phyloP scores from a whole-genome alignment of 2,797 vertebrate genomes.

The Momotus momota region DNA sequence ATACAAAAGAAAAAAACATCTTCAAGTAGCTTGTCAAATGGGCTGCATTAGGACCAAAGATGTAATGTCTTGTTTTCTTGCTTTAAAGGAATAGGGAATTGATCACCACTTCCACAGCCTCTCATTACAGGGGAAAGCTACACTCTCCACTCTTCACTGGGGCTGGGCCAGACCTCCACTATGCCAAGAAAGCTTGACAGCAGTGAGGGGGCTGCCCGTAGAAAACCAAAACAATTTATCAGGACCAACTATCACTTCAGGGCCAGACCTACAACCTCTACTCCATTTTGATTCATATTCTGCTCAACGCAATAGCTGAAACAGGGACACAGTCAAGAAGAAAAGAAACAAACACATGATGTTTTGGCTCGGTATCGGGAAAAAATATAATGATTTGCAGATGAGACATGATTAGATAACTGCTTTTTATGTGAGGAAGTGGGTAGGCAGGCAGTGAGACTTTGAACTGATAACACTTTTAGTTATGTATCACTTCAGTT shows the following conservation, averaged over 20 bases:
- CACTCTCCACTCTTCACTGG: neutral
- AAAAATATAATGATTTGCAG: neutral
- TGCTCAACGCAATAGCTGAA: neutral
- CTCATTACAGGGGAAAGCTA: neutral
- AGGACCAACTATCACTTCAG: neutral
- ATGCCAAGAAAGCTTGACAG: neutral
- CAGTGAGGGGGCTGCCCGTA: neutral
- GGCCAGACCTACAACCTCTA: neutral
- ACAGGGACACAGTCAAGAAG: neutral
- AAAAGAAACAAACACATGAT: neutral
- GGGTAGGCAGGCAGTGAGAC: constrained; percentile 5
- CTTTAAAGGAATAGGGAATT: constrained; percentile 37
- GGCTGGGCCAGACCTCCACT: neutral
- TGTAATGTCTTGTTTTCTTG: constrained; percentile 29
- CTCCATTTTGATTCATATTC: neutral
- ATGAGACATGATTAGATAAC: neutral
- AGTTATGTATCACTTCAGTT: neutral
- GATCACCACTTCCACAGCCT: neutral
- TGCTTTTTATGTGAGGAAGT: neutral
- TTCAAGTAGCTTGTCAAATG: constrained; percentile 43
- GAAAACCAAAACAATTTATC: neutral
- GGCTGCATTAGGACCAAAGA: constrained; percentile 68
- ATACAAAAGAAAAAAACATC: neutral
- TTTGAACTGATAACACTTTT: neutral
- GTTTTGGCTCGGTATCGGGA: neutral